phyloP scores from a whole-genome alignment of 2,797 vertebrate genomes.

The Acrossocheilus fasciatus region DNA sequence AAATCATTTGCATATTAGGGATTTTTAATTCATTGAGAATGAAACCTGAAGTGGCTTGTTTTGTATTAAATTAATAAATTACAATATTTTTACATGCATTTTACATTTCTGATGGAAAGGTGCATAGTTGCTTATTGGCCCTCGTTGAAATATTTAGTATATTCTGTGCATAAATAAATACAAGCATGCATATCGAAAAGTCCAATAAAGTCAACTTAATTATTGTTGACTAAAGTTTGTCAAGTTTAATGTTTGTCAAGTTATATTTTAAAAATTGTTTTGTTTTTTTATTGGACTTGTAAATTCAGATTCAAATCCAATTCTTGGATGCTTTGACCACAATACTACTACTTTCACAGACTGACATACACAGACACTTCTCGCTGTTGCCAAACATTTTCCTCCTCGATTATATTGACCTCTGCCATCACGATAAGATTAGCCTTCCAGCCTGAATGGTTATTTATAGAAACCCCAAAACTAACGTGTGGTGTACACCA shows the following conservation, averaged over 20 bases:
- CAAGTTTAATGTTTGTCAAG: no score
- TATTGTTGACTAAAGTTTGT: no score
- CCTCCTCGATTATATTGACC: constrained; percentile 21
- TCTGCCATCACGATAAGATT: constrained; percentile 43
- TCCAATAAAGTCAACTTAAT: background rate
- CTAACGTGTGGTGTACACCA: constrained; percentile 28
- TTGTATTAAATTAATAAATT: background rate
- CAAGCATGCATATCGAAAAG: background rate
- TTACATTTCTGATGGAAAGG: background rate
- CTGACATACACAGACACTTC: background rate
- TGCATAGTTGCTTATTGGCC: background rate
- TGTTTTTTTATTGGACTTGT: background rate
- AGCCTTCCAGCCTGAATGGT: constrained; percentile 35
- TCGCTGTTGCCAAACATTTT: constrained; percentile 18
- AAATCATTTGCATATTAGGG: background rate
- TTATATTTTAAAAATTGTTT: background rate
- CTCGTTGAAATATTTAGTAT: background rate
- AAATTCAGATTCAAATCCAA: background rate
- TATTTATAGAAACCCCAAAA: constrained; percentile 52
- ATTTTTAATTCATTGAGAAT: background rate
- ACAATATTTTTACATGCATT: background rate
- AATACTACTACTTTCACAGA: background rate
- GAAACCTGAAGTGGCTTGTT: background rate
- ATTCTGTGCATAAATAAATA: background rate
- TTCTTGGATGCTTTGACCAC: background rate